Evolutionary conservation across 2,797 vertebrate species (phyloP), one percentile per base, ranked within the genome.

Genomic region (Micromesistius poutassou): DNA sequence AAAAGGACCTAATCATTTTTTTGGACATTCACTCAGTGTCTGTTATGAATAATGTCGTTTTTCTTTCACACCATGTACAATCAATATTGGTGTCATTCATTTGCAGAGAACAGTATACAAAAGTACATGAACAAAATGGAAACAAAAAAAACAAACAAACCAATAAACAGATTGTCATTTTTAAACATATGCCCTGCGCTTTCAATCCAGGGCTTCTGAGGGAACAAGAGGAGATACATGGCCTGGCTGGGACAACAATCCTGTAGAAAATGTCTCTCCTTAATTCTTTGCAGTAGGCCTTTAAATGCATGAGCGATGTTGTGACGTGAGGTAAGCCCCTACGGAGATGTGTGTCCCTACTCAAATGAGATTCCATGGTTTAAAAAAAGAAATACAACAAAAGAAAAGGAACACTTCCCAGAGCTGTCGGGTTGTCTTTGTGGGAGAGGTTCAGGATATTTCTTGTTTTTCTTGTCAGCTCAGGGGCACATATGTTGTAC

Each of bases 131-230:
- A 86, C 85, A 74, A 82, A 83, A 79, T 42, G 74, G 81, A 84
- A 72, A 62, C 28, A 71, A 31, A 71, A 14, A 25, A 79, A 76
- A 76, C 77, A 12, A 35, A 50, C 8, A 6, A 68, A 68, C 62
- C 62, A 28, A 77, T 16, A 83, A 86, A 84, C 9, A 89, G 90
- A 92, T 92, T 92, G 90, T 91, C 91, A 73, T 88, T 89, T 70
- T 83, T 81, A 83, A 87, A 71, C 86, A 84, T n/a, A 73, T 9
- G 7, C 30, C 50, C 19, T 89, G 89, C 92, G 89, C 91, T 93
- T 91, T 92, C 86, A 79, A 86, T 87, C 81, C 82, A 79, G 85
- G 88, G 86, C 80, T 82, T 87, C 74, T 66, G 8, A 86, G 78
- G 77, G 74, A 77, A 74, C 73, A 6, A 40, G 79, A 79, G 74